phyloP scores from a whole-genome alignment of 2,113 vertebrate genomes.

The Parus major region DNA sequence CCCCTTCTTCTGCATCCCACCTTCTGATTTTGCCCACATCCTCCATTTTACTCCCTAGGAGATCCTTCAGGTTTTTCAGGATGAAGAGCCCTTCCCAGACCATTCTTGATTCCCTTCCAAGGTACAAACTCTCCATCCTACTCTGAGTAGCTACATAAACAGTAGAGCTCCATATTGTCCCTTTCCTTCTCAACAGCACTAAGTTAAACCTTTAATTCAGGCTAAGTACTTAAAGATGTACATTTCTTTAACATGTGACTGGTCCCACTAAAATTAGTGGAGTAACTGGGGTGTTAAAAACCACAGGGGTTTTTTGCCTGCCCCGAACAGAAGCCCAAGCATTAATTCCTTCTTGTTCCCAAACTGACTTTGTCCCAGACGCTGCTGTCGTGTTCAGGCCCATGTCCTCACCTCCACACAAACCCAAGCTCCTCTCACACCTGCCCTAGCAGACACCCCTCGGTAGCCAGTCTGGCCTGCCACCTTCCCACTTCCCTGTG shows the following conservation, averaged over 20 bases:
- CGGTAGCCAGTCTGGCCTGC: neutral
- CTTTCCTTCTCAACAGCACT: neutral
- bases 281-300: neutral
- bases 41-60: neutral
- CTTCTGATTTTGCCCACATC: neutral
- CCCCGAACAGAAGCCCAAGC: neutral
- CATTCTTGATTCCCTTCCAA: neutral
- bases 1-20: neutral
- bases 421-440: fast-evolving
- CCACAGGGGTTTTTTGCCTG: neutral
- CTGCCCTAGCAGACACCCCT: neutral
- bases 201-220: neutral
- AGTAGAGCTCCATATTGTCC: neutral
- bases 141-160: neutral
- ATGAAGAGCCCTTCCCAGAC: neutral
- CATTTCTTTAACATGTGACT: neutral
- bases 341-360: neutral
- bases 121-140: neutral
- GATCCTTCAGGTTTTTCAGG: neutral
- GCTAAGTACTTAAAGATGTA: neutral
- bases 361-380: neutral
- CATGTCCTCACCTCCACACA: neutral
- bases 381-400: neutral
- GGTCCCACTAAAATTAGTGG: neutral
- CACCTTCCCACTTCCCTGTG: fast-evolving